Evolutionary conservation across 2,888 invertebrate species (phyloP).

Genomic region (Rhagonycha fulva): DNA sequence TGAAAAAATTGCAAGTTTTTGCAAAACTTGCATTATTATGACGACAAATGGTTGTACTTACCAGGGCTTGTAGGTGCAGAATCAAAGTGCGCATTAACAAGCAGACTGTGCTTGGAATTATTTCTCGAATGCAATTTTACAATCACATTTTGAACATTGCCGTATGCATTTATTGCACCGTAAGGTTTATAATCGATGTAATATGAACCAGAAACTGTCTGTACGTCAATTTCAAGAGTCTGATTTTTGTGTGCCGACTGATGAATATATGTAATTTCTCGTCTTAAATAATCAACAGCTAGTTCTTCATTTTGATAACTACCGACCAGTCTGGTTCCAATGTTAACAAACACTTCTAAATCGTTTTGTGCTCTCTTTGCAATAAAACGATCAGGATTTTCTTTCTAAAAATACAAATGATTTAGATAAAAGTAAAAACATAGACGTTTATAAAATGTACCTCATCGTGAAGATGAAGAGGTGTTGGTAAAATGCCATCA

Average conservation of each 20-base stretch:
- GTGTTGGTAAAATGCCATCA: conserved; percentile 14
- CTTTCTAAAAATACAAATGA: conserved; percentile 1
- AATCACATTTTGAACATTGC: conserved; percentile 79
- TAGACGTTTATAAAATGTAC: not conserved
- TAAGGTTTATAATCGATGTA: conserved; percentile 72
- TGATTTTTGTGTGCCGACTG: conserved; percentile 60
- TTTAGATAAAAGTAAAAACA: not conserved
- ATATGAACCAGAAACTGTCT: conserved; percentile 73
- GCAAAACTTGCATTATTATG: too few species aligned
- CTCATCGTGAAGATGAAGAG: conserved; percentile 20
- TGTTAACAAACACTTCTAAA: conserved; percentile 63
- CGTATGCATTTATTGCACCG: conserved; percentile 82
- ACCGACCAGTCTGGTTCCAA: conserved; percentile 75
- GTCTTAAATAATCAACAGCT: conserved; percentile 65
- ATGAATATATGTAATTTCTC: conserved; percentile 59
- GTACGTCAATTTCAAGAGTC: conserved; percentile 67
- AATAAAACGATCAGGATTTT: conserved; percentile 56
- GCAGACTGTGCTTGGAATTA: conserved; percentile 62
- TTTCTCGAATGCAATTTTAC: conserved; percentile 68
- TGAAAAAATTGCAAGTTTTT: too few species aligned
- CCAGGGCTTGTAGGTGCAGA: conserved; percentile 86
- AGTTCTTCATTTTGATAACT: conserved; percentile 81
- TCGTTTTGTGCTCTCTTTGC: conserved; percentile 70
- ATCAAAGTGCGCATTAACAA: conserved; percentile 93
- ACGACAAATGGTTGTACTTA: conserved; percentile 46